Evolutionary conservation across 2,888 invertebrate species (phyloP), one percentile per base, ranked within the genome.

Genomic region (Himalopsyche kuldschensis): DNA sequence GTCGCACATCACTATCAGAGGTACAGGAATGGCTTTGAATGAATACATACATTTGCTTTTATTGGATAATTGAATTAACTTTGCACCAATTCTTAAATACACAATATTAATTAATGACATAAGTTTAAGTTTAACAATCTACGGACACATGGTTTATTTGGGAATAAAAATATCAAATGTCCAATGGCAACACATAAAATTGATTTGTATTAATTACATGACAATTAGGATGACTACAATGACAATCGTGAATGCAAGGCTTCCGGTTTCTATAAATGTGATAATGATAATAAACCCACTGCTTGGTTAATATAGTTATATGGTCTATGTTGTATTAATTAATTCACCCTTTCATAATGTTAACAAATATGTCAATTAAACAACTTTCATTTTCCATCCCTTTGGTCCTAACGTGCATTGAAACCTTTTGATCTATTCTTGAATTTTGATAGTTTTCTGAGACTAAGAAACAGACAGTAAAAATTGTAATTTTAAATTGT

Each of bases 1-100:
- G 80, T 81, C 4, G 55, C 86, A 0, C 86, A 86, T 69, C 86
- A 86, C 55, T 86, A 86, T 82, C 86, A 86, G 79, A 85, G 86
- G 86, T 86, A 48, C 24, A 46, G 11, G 20, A 77, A 55, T 80
- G 24, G 30, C 41, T 78, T 20, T 46, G 11, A 20, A 27, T 46
- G 30, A 35, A 24, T 32, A 76, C 20, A 32, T 31, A 75, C 32
- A 76, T 30, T 75, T 27, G 27, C 20, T 69, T 27, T 69, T 15
- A 69, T 69, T 24, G 69, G 69, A 1, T 69, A 11, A 24, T 30
- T 69, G 27, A 69, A 11, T 27, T 27, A 69, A 55, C 11, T 4
- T 69, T 30, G 69, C 69, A 77, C 46, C 35, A 32, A 5, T 75
- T 77, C 17, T 77, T 77, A 2, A 35, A 20, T 77, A 32, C 77